Evolutionary conservation across 2,113 vertebrate genomes (phyloP).

Genomic region (human (Homo sapiens)): GRCh38 chr3:197454501-197455000

Average conservation of each 20-base stretch:
- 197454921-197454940: not conserved
- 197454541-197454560: not conserved
- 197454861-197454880: not conserved
- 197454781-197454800: not conserved
- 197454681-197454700: not conserved
- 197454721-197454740: not conserved
- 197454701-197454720: not conserved
- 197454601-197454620: not conserved
- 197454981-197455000: too few species aligned
- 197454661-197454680: not conserved
- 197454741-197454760: not conserved
- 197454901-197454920: not conserved
- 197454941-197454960: not conserved
- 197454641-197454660: not conserved
- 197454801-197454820: not conserved
- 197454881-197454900: not conserved
- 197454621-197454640: not conserved
- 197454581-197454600: not conserved
- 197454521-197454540: not conserved
- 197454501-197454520: not conserved
- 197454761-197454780: not conserved
- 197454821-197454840: not conserved
- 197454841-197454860: not conserved
- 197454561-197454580: not conserved
- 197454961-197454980: slow-evolving; percentile 2